Evolutionary conservation across 2,113 vertebrate species (phyloP), one percentile per base, ranked within the genome.

Genomic region (Numenius arquata): DNA sequence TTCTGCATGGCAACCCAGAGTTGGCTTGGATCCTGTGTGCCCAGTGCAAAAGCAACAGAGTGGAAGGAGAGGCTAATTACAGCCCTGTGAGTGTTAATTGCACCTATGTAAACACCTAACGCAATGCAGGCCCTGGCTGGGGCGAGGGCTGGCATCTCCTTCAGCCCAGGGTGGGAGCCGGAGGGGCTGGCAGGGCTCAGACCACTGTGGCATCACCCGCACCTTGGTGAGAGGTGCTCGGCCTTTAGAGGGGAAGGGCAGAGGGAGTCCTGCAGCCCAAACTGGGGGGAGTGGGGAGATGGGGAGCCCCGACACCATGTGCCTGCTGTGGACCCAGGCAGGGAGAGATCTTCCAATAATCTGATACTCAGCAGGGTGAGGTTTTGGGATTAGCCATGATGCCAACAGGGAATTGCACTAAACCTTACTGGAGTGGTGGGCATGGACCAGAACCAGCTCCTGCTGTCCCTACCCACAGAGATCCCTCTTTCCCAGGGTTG

Each of bases 11-110:
- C n/a, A 83, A 4, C 41, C 25, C 18, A 11, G 70, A 34, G 1
- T 2, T 48, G 25, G 29, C 26, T 63, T 43, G 67, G 63, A 80
- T 86, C 76, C 55, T 32, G 15, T 0, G 1, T 32, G 66, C 47
- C 40, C 38, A 3, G 43, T 2, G 22, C 2, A 1, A 22, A 72
- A 73, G 88, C 63, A 80, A 4, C 6, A 15, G 68, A 71, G 85
- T 29, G 3, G 74, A 25, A 95, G 66, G 23, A 78, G 53, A 91
- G 27, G 70, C 32, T 94, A 94, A 96, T 96, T 91, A 95, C 66
- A 91, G 52, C 43, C 53, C 63, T 59, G 67, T 7, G 40, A 2
- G 0, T 36, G 34, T 34, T 91, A 67, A 87, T 85, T 78, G 48
- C 36, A 55, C 20, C 62, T 9, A 0, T 26, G 70, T 47, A 81